Evolutionary conservation across 1,140 invertebrate genomes (phyloP).

Genomic region (Philotrypesis tridentata): DNA sequence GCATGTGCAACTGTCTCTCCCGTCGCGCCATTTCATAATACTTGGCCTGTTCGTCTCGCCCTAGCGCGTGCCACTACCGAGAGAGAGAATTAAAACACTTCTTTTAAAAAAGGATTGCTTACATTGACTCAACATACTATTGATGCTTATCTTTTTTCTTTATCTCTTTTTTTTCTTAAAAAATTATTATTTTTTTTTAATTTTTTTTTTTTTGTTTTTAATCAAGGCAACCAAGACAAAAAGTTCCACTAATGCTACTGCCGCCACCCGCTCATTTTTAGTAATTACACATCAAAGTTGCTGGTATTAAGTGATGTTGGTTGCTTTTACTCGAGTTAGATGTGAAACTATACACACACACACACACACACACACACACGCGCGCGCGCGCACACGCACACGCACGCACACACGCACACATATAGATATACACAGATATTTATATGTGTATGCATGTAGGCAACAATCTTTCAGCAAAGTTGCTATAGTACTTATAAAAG

Average conservation of each 20-base stretch:
- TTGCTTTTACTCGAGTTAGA: constrained; percentile 42
- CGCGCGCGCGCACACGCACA: no score
- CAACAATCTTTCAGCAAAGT: no score
- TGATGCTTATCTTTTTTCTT: constrained; percentile 4
- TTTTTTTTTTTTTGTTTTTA: constrained; percentile 2
- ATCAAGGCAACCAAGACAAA: constrained; percentile 44
- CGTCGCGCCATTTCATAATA: constrained; percentile 99
- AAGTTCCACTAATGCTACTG: constrained; percentile 44
- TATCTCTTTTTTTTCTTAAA: no score
- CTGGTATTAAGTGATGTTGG: constrained; percentile 52
- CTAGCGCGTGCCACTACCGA: constrained; percentile 97
- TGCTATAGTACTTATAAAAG: no score
- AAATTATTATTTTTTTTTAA: constrained; percentile 3
- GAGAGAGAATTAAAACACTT: constrained; percentile 69
- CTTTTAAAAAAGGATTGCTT: constrained; percentile 42
- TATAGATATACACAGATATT: no score
- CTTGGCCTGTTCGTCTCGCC: constrained; percentile 98
- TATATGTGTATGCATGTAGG: no score
- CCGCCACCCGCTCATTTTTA: constrained; percentile 22
- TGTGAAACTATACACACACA: not conserved
- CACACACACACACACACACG: no score
- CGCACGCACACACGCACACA: no score
- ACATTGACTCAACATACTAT: constrained; percentile 21
- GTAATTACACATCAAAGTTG: constrained; percentile 9
- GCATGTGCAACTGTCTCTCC: constrained; percentile 98